A percentile compares a stretch with the other conserved stretches of the same genome.
phyloP scores from a whole-genome alignment of 2,797 vertebrate species.

The Poeciliopsis paucimaculata region DNA sequence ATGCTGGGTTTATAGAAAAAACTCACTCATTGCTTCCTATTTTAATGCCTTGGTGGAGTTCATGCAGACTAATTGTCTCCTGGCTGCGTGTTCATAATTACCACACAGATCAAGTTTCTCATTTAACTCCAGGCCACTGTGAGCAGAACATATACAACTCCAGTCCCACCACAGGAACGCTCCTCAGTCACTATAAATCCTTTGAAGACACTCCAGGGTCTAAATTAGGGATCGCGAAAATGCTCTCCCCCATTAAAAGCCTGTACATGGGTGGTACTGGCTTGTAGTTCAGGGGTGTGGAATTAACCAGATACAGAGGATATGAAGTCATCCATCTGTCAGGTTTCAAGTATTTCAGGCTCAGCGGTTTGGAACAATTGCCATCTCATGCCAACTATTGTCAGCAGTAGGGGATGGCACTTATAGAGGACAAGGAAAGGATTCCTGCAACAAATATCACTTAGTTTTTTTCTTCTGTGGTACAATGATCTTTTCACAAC shows the following conservation, averaged over 20 bases:
- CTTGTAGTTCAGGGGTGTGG: conserved; percentile 1
- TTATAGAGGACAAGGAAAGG: not conserved
- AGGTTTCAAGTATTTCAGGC: not conserved
- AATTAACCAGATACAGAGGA: not conserved
- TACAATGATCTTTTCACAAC: not conserved
- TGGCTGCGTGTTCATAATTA: conserved; percentile 3
- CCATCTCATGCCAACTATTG: not conserved
- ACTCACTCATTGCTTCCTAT: not conserved
- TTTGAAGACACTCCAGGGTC: conserved; percentile 7
- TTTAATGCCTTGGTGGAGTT: conserved; percentile 1
- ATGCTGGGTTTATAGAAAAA: not conserved
- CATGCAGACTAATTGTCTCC: not conserved
- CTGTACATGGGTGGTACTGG: conserved; percentile 1
- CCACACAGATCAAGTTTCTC: not conserved
- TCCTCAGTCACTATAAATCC: not conserved
- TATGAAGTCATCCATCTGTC: not conserved
- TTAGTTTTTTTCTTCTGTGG: not conserved
- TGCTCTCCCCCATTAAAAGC: not conserved
- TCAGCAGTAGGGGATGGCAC: not conserved
- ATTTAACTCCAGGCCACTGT: not conserved
- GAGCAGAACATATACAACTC: not conserved
- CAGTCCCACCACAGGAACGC: not conserved
- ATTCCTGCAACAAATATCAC: not conserved
- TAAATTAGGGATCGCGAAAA: not conserved
- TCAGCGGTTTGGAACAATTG: not conserved